Evolutionary conservation across 2,797 vertebrate species (phyloP).

Genomic region (Smutsia temminckii): DNA sequence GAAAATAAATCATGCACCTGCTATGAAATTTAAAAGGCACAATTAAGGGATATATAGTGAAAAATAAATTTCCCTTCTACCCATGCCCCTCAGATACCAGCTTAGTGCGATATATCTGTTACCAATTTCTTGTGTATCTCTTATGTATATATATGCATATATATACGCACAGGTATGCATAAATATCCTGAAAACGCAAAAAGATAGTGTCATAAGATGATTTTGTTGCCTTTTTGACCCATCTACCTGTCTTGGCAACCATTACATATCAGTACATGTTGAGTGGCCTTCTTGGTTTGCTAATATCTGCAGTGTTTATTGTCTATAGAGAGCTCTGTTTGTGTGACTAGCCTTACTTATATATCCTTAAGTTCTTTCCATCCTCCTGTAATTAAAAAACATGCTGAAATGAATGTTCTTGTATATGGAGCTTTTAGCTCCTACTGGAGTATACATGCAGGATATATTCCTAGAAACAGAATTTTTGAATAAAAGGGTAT

Average conservation of each 20-base stretch:
- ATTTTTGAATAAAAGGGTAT: background rate
- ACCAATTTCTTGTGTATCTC: background rate
- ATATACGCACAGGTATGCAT: background rate
- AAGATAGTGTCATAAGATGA: background rate
- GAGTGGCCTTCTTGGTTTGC: background rate
- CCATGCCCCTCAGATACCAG: background rate
- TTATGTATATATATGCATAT: background rate
- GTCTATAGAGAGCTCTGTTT: background rate
- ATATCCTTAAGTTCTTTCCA: background rate
- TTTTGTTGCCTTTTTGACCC: background rate
- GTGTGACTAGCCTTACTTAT: background rate
- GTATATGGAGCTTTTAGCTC: background rate
- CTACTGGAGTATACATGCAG: background rate
- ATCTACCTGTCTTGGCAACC: background rate
- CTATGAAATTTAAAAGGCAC: background rate
- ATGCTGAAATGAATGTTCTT: background rate
- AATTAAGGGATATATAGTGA: background rate
- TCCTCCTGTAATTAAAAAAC: background rate
- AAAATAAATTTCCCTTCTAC: background rate
- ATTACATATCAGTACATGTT: background rate
- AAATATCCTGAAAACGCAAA: background rate
- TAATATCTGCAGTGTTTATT: background rate
- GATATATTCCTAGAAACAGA: slow-evolving; percentile 3
- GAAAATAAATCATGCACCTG: background rate
- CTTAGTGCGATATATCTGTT: background rate